These are phyloP conservation scores for Lithophane ornitopus DNA, from an alignment of 2,888 invertebrate species.

Conservation along the genomic window DNA sequence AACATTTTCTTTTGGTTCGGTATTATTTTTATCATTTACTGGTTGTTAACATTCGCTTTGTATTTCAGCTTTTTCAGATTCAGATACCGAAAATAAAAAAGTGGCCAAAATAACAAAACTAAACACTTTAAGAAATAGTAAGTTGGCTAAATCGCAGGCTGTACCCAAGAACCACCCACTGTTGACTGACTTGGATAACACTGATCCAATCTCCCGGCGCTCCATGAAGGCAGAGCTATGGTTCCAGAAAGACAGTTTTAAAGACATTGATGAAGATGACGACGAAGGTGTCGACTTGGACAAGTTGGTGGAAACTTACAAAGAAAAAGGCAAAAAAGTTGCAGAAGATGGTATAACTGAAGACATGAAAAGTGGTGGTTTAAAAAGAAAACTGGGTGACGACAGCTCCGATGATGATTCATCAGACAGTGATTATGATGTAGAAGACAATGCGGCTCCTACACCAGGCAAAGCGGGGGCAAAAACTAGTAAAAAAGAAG, in stretches of 20 bases:
- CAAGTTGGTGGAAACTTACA: constrained; percentile 93
- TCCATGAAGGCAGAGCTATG: constrained; percentile 95
- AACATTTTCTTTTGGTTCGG: too few relatives aligned
- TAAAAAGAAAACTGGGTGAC: constrained; percentile 80
- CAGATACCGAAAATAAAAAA: constrained; percentile 89
- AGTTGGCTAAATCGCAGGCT: constrained; percentile 71
- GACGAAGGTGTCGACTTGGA: constrained; percentile 97
- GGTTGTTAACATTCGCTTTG: constrained; percentile 22
- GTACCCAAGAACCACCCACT: constrained; percentile 92
- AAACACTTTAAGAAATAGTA: constrained; percentile 84
- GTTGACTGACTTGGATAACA: constrained; percentile 94
- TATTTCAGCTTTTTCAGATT: constrained; percentile 92
- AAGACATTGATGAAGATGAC: constrained; percentile 94
- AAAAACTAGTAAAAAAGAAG: constrained; percentile 89
- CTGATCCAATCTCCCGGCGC: constrained; percentile 93
- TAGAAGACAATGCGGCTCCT: constrained; percentile 81
- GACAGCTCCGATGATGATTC: constrained; percentile 86
- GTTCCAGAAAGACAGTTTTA: constrained; percentile 96
- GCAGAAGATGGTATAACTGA: constrained; percentile 71
- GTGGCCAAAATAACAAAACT: constrained; percentile 83
- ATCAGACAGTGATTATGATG: constrained; percentile 88
- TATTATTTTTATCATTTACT: constrained; percentile 1
- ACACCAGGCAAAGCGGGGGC: constrained; percentile 70
- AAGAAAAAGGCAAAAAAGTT: constrained; percentile 92
- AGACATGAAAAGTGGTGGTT: constrained; percentile 57